Percentiles rank a stretch among this genome's conserved stretches.
Evolutionary conservation across 2,888 invertebrate genomes (phyloP).

Genomic region (Euzophera pinguis): DNA sequence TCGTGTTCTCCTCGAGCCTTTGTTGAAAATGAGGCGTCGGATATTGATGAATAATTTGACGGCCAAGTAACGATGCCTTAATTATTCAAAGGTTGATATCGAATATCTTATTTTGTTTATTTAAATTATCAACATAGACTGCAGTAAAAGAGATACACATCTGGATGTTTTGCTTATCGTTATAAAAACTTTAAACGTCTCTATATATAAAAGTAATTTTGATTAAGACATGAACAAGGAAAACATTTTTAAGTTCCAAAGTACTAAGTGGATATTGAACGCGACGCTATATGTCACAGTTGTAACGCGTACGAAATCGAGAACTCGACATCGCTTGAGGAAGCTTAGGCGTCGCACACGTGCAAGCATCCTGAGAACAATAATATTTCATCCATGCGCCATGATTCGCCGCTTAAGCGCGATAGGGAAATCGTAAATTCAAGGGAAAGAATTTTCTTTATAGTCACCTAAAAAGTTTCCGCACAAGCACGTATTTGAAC

Average conservation of each 20-base stretch:
- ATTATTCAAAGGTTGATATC: conserved; percentile 53
- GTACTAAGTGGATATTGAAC: conserved; percentile 9
- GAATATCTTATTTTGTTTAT: conserved; percentile 29
- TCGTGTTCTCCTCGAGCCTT: conserved; percentile 64
- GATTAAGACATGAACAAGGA: not conserved
- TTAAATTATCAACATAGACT: too few species aligned
- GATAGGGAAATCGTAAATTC: conserved; percentile 74
- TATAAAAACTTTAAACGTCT: too few species aligned
- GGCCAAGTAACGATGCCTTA: conserved; percentile 53
- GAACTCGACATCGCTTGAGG: not conserved
- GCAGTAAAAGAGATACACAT: too few species aligned
- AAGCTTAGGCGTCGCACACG: conserved; percentile 27
- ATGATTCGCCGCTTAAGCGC: conserved; percentile 71
- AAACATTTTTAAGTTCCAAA: not conserved
- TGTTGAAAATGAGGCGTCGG: conserved; percentile 65
- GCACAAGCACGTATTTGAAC: conserved; percentile 58
- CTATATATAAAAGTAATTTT: not conserved
- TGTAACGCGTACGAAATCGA: conserved; percentile 2
- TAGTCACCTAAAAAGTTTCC: conserved; percentile 64
- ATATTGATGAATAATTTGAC: conserved; percentile 75
- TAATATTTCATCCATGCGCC: conserved; percentile 66
- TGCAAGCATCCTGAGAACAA: conserved; percentile 47
- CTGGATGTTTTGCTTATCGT: not conserved
- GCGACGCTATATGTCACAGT: conserved; percentile 7
- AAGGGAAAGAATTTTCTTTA: conserved; percentile 67